Evolutionary conservation across 2,113 vertebrate genomes (phyloP), one percentile per base, ranked within the genome.

Genomic region (Fregata magnificens): DNA sequence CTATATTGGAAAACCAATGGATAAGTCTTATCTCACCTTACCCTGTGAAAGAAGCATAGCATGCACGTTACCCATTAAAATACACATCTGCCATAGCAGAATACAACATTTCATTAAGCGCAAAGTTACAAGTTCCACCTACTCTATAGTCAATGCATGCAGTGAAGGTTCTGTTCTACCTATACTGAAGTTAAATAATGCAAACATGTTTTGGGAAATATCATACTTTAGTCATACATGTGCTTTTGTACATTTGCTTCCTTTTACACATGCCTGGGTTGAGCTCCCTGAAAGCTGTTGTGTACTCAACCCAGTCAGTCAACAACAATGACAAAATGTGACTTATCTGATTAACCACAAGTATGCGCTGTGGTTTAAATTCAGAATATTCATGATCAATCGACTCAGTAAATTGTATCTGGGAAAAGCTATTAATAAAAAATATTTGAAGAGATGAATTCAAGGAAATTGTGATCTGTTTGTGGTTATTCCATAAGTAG

Each of bases 381-480:
- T 52, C 55, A 88, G 50, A 90, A 93, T 86, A 92, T 86, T 93
- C 78, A 86, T 50, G 81, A 93, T 70, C 82, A 93, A 86, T 90
- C 90, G 70, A 55, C 26, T 59, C 32, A 40, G 59, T 70, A 91
- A 70, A 72, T 38, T 66, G 7, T 47, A 70, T 63, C 76, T 86
- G 45, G 47, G 19, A 92, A 89, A 88, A 90, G 25, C 59, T 81
- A 71, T 72, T 96, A 87, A 94, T 94, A 88, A 93, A 90, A 93
- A 85, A 84, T 88, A 79, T 55, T 71, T 86, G 38, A 86, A 92
- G 38, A 90, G 45, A 91, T 63, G 78, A 61, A 82, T 71, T 81
- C 45, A 53, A 82, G 74, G 79, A 93, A 96, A 86, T 67, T 73
- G 53, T 77, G 81, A 96, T 90, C 66, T 81, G 59, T 76, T 92